Conservation (phyloP, 2,888 invertebrate species). For the Synanthedon vespiformis region DNA sequence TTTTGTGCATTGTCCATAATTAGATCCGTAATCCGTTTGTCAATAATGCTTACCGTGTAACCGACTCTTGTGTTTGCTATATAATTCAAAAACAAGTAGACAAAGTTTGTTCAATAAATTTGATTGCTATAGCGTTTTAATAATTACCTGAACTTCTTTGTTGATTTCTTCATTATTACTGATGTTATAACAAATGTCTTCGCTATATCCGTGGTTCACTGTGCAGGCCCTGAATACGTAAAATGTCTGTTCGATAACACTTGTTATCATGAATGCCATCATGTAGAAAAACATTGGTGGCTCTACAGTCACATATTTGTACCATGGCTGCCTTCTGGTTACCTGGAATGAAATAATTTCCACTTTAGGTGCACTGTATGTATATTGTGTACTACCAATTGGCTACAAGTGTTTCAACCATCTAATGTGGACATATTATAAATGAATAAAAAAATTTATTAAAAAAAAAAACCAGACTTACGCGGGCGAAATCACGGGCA, state of each 20-base stretch:
- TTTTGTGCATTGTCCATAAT: no score
- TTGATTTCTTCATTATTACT: constrained; percentile 70
- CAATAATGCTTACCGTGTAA: no score
- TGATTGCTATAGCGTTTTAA: background rate
- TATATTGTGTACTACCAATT: no score
- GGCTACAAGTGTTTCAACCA: no score
- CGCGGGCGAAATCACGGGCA: no score
- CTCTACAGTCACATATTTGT: constrained; percentile 78
- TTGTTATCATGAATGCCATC: constrained; percentile 87
- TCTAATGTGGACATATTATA: no score
- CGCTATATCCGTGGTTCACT: constrained; percentile 77
- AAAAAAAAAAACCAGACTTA: no score
- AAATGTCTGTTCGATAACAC: constrained; percentile 83
- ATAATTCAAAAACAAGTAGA: background rate
- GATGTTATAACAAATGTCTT: constrained; percentile 75
- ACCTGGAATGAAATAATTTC: background rate
- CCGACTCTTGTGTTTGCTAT: no score
- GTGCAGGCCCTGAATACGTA: constrained; percentile 82
- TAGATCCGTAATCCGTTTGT: no score
- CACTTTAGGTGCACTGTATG: no score
- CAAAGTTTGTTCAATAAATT: background rate
- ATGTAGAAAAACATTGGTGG: constrained; percentile 90
- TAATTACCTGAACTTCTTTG: constrained; percentile 75
- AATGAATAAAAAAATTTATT: no score
- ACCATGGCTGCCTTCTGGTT: constrained; percentile 34